Evolutionary conservation across 2,797 vertebrate species (phyloP), one percentile per base, ranked within the genome.

Genomic region (Platyrinchus mystaceus): DNA sequence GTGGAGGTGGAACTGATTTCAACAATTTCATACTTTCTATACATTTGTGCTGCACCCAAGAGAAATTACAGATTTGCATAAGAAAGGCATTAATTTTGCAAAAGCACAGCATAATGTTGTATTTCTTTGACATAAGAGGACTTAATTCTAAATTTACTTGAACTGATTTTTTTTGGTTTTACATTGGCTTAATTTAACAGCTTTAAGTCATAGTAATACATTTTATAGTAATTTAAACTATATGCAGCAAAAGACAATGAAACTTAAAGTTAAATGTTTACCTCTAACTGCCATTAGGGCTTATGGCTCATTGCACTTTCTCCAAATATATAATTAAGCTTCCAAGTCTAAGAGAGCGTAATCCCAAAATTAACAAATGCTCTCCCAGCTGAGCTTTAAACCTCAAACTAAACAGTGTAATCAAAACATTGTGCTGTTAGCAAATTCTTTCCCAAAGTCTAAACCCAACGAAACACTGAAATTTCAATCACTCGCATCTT

Each of bases 391-490:
- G 95, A 92, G 56, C 63, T 93, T 88, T 83, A 91, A 95, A 94
- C n/a, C 58, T 89, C 80, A 80, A 83, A 87, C 84, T 87, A 97
- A 96, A 95, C 87, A 92, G 26, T 47, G n/a, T 71, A 93, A 85
- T 92, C 89, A 95, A 89, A 87, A 90, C 60, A 90, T n/a, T 23
- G 41, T 87, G 55, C 80, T 87, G 50, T 37, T 87, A 90, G 80
- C 52, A 63, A 53, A 96, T 94, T 93, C 90, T 43, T 93, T 96
- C 62, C 41, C 28, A 12, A 94, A 87, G 43, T 63, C 59, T 82
- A 87, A 88, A 87, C 86, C 53, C 8, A 87, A 93, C 0, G 24
- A 46, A 68, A 64, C 19, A 79, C 22, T 55, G 79, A 83, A 34
- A 81, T 95, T 87, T 81, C 63, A 52, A 46, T 74, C 77, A 70